Evolutionary conservation across 2,888 invertebrate species (phyloP).

Genomic region (Andrena hattorfiana): DNA sequence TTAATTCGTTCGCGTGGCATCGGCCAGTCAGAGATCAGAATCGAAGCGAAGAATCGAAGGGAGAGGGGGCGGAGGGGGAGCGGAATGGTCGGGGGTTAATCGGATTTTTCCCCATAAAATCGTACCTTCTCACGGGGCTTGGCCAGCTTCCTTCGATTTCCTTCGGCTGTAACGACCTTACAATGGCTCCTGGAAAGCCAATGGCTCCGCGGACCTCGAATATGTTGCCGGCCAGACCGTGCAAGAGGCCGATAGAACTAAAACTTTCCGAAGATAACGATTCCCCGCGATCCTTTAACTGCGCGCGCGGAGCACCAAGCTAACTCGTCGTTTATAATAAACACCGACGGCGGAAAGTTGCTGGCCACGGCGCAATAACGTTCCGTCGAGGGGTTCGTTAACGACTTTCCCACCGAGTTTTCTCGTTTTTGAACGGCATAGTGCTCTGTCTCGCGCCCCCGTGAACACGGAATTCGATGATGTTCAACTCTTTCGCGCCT

Average conservation of each 20-base stretch:
- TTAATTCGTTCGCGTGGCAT: conserved; percentile 55
- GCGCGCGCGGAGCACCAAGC: conserved; percentile 30
- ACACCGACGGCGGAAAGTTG: conserved; percentile 45
- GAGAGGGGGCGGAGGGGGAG: background rate
- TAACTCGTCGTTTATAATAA: conserved; percentile 60
- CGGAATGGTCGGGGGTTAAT: conserved; percentile 53
- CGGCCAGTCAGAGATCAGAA: background rate
- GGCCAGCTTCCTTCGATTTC: conserved; percentile 47
- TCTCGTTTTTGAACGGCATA: conserved; percentile 42
- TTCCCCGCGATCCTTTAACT: conserved; percentile 52
- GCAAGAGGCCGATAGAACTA: conserved; percentile 31
- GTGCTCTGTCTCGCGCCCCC: conserved; percentile 26
- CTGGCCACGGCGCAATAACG: conserved; percentile 52
- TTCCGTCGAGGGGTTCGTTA: conserved; percentile 52
- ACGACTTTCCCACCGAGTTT: conserved; percentile 52
- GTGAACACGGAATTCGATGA: conserved; percentile 27
- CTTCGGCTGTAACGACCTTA: conserved; percentile 59
- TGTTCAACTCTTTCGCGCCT: background rate
- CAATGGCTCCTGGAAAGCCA: conserved; percentile 47
- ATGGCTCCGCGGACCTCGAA: conserved; percentile 30
- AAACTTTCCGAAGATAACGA: conserved; percentile 60
- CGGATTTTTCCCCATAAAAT: conserved; percentile 70
- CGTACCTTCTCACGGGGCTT: conserved; percentile 56
- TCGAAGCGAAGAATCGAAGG: conserved; percentile 23
- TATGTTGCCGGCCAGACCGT: conserved; percentile 27